Percentiles rank a stretch among this genome's conserved stretches.
phyloP scores from a whole-genome alignment of 2,797 vertebrate genomes.

The Ptychobarbus kaznakovi region DNA sequence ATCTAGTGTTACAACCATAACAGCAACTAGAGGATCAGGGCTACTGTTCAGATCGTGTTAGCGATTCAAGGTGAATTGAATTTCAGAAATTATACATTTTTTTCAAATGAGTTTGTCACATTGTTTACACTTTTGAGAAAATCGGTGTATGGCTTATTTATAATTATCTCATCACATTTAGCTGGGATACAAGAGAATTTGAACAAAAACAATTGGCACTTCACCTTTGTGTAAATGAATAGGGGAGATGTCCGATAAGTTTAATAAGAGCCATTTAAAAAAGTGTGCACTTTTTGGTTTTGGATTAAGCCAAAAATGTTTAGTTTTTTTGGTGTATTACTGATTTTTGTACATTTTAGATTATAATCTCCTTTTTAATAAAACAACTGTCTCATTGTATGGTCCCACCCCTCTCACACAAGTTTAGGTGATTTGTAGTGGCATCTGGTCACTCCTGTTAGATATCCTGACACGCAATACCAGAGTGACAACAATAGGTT shows the following conservation, averaged over 20 bases:
- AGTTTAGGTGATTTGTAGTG: slow-evolving; percentile 47
- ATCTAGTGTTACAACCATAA: slow-evolving; percentile 51
- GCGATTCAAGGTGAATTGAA: not conserved
- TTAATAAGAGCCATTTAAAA: not conserved
- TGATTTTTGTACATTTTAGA: not conserved
- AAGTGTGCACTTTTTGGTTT: not conserved
- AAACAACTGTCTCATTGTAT: not conserved
- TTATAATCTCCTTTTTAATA: not conserved
- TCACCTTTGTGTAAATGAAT: not conserved
- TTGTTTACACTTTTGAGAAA: not conserved
- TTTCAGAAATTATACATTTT: not conserved
- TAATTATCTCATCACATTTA: not conserved
- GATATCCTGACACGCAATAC: slow-evolving; percentile 45
- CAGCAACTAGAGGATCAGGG: not conserved
- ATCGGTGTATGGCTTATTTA: not conserved
- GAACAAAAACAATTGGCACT: not conserved
- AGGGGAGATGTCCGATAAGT: not conserved
- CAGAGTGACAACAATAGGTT: slow-evolving; percentile 25
- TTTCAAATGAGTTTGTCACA: not conserved
- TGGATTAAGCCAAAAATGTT: not conserved
- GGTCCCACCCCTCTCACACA: not conserved
- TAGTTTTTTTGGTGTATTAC: no score
- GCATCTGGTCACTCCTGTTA: slow-evolving; percentile 56
- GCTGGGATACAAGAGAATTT: not conserved
- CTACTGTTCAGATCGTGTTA: not conserved